Evolutionary conservation across 2,113 vertebrate genomes (phyloP).

Genomic region (Pluvialis apricaria): DNA sequence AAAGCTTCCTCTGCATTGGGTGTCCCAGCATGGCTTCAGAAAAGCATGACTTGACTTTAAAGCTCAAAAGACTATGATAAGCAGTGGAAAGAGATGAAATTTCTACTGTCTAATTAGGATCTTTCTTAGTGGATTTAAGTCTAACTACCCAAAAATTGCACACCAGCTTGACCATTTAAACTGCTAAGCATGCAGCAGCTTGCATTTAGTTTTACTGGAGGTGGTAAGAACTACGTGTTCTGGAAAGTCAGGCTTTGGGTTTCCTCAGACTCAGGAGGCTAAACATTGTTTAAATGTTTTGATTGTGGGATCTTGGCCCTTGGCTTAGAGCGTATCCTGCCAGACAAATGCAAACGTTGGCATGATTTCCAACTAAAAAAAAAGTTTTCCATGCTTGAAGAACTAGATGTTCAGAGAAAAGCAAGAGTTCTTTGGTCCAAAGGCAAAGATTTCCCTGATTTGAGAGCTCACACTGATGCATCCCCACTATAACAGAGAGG

Average conservation of each 20-base stretch:
- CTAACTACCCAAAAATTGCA: background rate
- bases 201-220: background rate
- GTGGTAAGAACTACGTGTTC: background rate
- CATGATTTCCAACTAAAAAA: background rate
- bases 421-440: background rate
- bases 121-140: background rate
- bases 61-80: background rate
- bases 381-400: background rate
- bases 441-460: background rate
- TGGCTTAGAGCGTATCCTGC: background rate
- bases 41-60: background rate
- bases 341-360: background rate
- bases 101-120: background rate
- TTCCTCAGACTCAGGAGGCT: background rate
- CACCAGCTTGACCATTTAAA: background rate
- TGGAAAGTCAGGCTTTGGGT: background rate
- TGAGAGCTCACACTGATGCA: background rate
- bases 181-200: background rate
- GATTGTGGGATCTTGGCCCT: background rate
- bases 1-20: background rate
- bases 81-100: background rate
- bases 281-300: slow-evolving; percentile 6
- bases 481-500: background rate
- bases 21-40: background rate
- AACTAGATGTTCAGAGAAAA: background rate